Percentiles rank a stretch among this genome's conserved stretches.
Evolutionary conservation across 1,140 invertebrate species (phyloP).

Genomic region (Scaptomyza hsui): DNA sequence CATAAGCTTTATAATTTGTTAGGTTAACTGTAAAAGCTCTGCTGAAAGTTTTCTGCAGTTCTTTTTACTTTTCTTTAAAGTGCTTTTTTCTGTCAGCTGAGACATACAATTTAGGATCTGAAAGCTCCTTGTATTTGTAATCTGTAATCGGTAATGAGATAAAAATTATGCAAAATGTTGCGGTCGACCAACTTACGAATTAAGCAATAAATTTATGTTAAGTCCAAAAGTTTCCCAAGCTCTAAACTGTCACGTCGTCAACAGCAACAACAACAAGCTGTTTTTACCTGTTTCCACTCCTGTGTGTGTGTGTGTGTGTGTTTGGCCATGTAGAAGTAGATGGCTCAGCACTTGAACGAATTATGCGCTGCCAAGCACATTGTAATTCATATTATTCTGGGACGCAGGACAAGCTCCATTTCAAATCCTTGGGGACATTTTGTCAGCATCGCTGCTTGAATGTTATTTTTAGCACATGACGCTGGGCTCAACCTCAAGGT

Average conservation of each 20-base stretch:
- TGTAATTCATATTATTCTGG: constrained; percentile 76
- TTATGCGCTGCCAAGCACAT: constrained; percentile 65
- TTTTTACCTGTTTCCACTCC: neutral
- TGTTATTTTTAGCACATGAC: constrained; percentile 49
- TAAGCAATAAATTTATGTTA: constrained; percentile 76
- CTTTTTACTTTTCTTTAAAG: too few relatives aligned
- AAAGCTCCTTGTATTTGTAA: too few relatives aligned
- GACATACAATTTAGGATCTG: constrained; percentile 6
- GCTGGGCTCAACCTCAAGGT: constrained; percentile 21
- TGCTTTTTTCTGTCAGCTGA: too few relatives aligned
- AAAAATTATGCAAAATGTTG: constrained; percentile 39
- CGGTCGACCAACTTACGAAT: constrained; percentile 38
- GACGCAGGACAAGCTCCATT: constrained; percentile 27
- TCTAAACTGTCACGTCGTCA: constrained; percentile 59
- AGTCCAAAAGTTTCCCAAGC: constrained; percentile 42
- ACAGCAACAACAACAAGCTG: constrained; percentile 11
- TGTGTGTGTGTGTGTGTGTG: neutral
- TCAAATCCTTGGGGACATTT: constrained; percentile 48
- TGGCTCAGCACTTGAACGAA: constrained; percentile 63
- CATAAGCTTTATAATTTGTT: too few relatives aligned
- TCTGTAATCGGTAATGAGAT: constrained; percentile 47
- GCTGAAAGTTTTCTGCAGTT: too few relatives aligned
- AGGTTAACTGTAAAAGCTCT: too few relatives aligned
- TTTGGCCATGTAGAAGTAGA: neutral
- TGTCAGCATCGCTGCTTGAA: constrained; percentile 16